Evolutionary conservation across 1,140 invertebrate genomes (phyloP), one percentile per base, ranked within the genome.

Genomic region (Anoplolepis gracilipes): DNA sequence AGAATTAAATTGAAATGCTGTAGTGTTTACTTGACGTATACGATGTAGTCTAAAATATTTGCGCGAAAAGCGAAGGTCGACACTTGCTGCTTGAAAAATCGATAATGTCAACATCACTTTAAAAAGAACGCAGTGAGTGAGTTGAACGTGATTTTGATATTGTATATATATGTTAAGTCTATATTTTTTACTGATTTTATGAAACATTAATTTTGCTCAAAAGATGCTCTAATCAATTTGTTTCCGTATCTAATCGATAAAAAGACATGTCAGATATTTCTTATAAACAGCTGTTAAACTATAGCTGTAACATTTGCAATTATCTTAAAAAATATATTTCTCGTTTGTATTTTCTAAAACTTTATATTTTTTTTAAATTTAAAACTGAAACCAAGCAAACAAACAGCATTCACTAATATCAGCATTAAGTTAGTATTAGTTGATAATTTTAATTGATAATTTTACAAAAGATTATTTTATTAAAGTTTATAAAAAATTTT

Each of bases 1-100:
- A 82, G 30, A 82, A 82, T 82, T 82, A 82, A 82, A 59, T 82
- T 72, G 67, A 82, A 72, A 82, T 39, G 49, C 22, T 81, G 78
- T 82, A 73, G 67, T 73, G 53, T 73, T 82, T 82, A 82, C 67
- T 57, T 59, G 64, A 55, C 16, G 22, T 69, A 39, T 79, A 72
- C 78, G 36, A 73, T 19, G 67, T 46, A 72, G 13, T 25, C 13
- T 82, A 72, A 59, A 82, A 82, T 82, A 82, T 46, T 82, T 82
- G 67, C 53, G n/a, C 55, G 67, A 82, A 33, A 42, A 72, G 25
- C 28, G 6, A 73, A 73, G 19, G 36, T 61, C 28, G 36, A 8
- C 67, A 82, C 7, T 57, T 73, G 19, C 25, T 16, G 36, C 30
- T 82, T 46, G 25, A 73, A 82, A 82, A 73, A 82, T 82, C 67